Evolutionary conservation across 2,888 invertebrate genomes (phyloP), one percentile per base, ranked within the genome.

Genomic region (Schrankia costaestrigalis): DNA sequence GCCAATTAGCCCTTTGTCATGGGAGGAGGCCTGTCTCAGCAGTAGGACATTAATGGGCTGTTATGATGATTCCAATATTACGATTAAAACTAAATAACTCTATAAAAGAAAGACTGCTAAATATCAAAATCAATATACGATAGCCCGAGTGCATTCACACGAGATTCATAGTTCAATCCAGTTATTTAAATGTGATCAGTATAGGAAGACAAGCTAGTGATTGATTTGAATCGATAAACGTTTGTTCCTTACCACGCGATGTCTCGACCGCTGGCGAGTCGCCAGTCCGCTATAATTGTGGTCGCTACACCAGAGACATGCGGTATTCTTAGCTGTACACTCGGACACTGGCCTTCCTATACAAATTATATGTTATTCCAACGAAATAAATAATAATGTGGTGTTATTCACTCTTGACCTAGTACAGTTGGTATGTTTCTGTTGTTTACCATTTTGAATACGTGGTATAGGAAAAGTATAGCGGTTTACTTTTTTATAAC

Each of bases 221-320:
- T 82, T 73, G 78, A 81, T 80, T 45, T 58, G 54, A 63, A 73
- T 76, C 70, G 72, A 78, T 78, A 73, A 73, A 67, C 63, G 64
- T 62, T 75, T 69, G 78, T 79, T 78, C 70, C 78, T 77, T 66
- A 75, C 64, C 70, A 71, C 71, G 67, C 70, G 69, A 60, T 61
- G 66, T 61, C 83, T 85, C 80, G 79, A 62, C 77, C 58, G 63
- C 90, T 94, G 94, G 94, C 94, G 86, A 44, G 58, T 48, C 74
- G 92, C 94, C 94, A 94, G 93, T 91, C 90, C 91, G 90, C 94
- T 94, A 94, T 94, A 94, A 93, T 94, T 93, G 94, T 92, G 92
- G 93, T 94, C 90, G 88, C 86, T 85, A 89, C 69, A 75, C 66
- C 72, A 89, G 88, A 89, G 84, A 86, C 82, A 79, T 71, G 71